phyloP scores from a whole-genome alignment of 2,888 invertebrate species.

The Diaphora mendica region DNA sequence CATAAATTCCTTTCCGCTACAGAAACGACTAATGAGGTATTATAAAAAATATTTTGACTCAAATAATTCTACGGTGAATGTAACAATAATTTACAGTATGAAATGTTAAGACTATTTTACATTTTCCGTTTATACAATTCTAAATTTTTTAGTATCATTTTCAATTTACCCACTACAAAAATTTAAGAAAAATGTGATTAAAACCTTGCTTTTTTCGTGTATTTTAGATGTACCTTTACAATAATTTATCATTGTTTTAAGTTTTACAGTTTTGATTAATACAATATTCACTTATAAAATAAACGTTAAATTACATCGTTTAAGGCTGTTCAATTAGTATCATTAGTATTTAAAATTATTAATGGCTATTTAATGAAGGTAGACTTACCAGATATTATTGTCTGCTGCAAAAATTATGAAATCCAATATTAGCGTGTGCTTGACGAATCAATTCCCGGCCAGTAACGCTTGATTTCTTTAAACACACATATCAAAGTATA shows the following conservation, averaged over 20 bases:
- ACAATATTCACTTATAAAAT: neutral
- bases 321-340: neutral
- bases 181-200: neutral
- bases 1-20: conserved; percentile 1
- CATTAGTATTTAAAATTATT: neutral
- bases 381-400: conserved; percentile 51
- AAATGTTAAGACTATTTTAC: neutral
- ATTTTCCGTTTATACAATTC: neutral
- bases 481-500: conserved; percentile 72
- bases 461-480: conserved; percentile 74
- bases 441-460: conserved; percentile 60
- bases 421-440: conserved; percentile 53
- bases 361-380: conserved; percentile 20
- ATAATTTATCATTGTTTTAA: neutral
- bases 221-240: neutral
- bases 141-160: neutral
- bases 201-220: neutral
- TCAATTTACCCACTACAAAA: conserved; percentile 4
- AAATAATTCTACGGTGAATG: neutral
- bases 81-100: neutral
- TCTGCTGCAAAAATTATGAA: conserved; percentile 37
- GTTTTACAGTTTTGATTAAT: neutral
- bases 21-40: conserved; percentile 4
- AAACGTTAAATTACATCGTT: neutral
- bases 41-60: conserved; percentile 6